Conservation (phyloP, 2,888 invertebrate species). For the Dioctria linearis region DNA sequence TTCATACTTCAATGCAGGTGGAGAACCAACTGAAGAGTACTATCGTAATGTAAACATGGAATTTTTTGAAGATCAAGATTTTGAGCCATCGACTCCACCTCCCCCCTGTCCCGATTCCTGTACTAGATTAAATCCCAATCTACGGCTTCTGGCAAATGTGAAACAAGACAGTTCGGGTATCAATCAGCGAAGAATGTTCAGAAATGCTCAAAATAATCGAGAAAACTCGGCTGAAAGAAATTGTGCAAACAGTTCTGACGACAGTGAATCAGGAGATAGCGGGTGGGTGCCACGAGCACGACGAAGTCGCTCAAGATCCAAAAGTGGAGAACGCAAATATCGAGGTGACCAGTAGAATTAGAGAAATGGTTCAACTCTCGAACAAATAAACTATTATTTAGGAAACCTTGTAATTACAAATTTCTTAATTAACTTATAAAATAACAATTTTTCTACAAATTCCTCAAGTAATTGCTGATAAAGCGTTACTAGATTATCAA, state of each 20-base stretch:
- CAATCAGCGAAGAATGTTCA: conserved; percentile 30
- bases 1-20: conserved; percentile 63
- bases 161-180: conserved; percentile 24
- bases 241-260: conserved; percentile 61
- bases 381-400: conserved; percentile 29
- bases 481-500: conserved; percentile 40
- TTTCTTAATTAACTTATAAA: conserved; percentile 21
- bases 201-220: conserved; percentile 54
- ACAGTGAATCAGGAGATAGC: conserved; percentile 63
- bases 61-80: conserved; percentile 63
- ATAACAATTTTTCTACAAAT: conserved; percentile 44
- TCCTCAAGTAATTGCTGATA: conserved; percentile 25
- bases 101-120: conserved; percentile 61
- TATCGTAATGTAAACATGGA: conserved; percentile 64
- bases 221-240: conserved; percentile 56
- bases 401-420: conserved; percentile 25
- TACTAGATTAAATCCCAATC: conserved; percentile 57
- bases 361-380: conserved; percentile 32
- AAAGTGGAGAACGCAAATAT: conserved; percentile 63
- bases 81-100: conserved; percentile 63
- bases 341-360: conserved; percentile 54
- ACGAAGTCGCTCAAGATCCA: conserved; percentile 62
- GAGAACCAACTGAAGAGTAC: conserved; percentile 64
- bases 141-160: conserved; percentile 42
- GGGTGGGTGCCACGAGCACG: conserved; percentile 62